Conservation (phyloP, 2,797 vertebrate species). For the Amazonetta brasiliensis region DNA sequence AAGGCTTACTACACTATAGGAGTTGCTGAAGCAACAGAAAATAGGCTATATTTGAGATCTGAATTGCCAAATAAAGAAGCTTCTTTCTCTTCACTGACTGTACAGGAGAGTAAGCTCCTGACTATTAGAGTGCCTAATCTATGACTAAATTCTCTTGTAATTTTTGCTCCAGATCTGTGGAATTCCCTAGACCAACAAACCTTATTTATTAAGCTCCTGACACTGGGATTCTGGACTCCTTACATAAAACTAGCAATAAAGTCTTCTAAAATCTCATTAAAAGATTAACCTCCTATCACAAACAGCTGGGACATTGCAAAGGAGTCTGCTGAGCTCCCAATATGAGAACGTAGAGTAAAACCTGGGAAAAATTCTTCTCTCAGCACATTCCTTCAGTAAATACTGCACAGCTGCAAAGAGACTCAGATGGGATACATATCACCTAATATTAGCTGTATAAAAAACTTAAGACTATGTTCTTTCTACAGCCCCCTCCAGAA, state of each 20-base stretch:
- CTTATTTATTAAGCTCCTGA: conserved; percentile 16
- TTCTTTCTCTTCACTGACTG: background rate
- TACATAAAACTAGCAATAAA: conserved; percentile 19
- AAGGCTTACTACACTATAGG: background rate
- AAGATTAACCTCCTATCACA: conserved; percentile 51
- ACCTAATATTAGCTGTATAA: background rate
- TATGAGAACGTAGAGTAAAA: background rate
- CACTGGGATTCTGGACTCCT: conserved; percentile 1
- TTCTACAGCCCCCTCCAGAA: background rate
- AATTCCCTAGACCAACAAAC: conserved; percentile 21
- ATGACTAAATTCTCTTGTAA: background rate
- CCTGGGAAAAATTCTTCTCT: background rate
- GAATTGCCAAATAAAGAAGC: background rate
- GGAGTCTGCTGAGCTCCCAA: background rate
- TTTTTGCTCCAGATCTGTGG: conserved; percentile 1
- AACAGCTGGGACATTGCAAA: conserved; percentile 4
- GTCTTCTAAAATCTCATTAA: conserved; percentile 59
- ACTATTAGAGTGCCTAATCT: background rate
- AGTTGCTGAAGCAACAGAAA: conserved; percentile 6
- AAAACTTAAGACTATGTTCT: background rate
- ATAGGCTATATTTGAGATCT: background rate
- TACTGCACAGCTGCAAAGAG: background rate
- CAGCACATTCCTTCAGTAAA: background rate
- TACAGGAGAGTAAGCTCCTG: background rate
- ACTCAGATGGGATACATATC: background rate